These are phyloP conservation scores for Crax fasciolata DNA, from an alignment of 2,797 vertebrate genomes.

Conservation along the genomic window DNA sequence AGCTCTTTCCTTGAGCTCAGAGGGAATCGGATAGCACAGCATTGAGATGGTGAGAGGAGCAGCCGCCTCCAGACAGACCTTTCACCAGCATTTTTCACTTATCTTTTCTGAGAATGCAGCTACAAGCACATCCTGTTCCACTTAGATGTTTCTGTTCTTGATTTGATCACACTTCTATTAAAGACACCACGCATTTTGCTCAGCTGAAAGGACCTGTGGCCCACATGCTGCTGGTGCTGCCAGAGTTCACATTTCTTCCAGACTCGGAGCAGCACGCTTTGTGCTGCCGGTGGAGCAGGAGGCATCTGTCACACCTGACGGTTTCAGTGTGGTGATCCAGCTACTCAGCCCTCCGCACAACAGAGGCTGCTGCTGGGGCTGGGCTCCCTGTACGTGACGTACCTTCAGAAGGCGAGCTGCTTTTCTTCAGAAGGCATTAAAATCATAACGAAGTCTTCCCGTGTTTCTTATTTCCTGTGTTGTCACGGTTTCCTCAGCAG, in stretches of 20 bases:
- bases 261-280: neutral
- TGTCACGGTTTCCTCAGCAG: neutral
- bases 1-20: neutral
- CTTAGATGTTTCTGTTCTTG: neutral
- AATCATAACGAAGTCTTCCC: neutral
- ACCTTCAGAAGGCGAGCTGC: neutral
- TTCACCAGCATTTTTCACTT: neutral
- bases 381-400: neutral
- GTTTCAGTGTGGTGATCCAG: neutral
- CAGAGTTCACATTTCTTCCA: neutral
- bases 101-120: neutral
- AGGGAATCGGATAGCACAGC: rapidly evolving
- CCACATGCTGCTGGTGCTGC: neutral
- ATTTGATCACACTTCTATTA: neutral
- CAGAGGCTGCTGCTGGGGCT: neutral
- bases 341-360: neutral
- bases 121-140: neutral
- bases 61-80: neutral
- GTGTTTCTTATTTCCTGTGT: neutral
- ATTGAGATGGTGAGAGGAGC: rapidly evolving
- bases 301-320: neutral
- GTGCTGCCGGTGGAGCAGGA: neutral
- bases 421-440: neutral
- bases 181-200: neutral
- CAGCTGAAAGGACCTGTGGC: neutral